Evolutionary conservation across 2,888 invertebrate species (phyloP).

Genomic region (Amorpha juglandis): DNA sequence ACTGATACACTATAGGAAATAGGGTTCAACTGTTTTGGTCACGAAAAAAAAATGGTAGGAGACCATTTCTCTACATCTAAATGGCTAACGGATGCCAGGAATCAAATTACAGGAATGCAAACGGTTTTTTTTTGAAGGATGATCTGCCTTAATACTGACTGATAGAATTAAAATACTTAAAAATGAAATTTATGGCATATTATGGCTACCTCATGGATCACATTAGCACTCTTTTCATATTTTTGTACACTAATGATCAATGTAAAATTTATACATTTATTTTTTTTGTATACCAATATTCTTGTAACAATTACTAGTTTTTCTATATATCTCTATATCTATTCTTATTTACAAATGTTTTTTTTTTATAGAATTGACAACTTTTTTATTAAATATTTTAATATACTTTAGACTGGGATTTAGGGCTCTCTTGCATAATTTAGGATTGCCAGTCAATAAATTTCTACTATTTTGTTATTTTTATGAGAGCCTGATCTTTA

Average conservation of each 20-base stretch:
- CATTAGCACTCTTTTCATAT: slow-evolving; percentile 65
- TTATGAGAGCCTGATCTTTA: neutral
- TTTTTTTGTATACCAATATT: slow-evolving; percentile 62
- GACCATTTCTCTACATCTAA: slow-evolving; percentile 55
- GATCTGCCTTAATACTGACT: slow-evolving; percentile 61
- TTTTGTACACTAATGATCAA: slow-evolving; percentile 62
- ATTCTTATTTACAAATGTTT: slow-evolving; percentile 77
- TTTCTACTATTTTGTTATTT: slow-evolving; percentile 58
- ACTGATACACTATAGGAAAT: slow-evolving; percentile 76
- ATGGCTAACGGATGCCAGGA: slow-evolving; percentile 62
- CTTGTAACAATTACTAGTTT: slow-evolving; percentile 71
- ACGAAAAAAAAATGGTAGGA: slow-evolving; percentile 42
- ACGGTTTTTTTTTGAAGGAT: slow-evolving; percentile 52
- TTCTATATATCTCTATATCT: slow-evolving; percentile 70
- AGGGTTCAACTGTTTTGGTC: slow-evolving; percentile 62
- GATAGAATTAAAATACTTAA: slow-evolving; percentile 47
- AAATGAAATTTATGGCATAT: slow-evolving; percentile 73
- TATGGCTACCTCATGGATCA: slow-evolving; percentile 83
- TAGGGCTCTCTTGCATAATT: slow-evolving; percentile 27
- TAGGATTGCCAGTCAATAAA: slow-evolving; percentile 40
- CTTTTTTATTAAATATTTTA: slow-evolving; percentile 63
- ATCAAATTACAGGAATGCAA: slow-evolving; percentile 68
- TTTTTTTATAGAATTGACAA: slow-evolving; percentile 76
- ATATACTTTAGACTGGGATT: slow-evolving; percentile 39
- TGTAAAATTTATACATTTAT: slow-evolving; percentile 62